Evolutionary conservation across 2,888 invertebrate species (phyloP), one percentile per base, ranked within the genome.

Genomic region (Callyntrura guangdongensis): DNA sequence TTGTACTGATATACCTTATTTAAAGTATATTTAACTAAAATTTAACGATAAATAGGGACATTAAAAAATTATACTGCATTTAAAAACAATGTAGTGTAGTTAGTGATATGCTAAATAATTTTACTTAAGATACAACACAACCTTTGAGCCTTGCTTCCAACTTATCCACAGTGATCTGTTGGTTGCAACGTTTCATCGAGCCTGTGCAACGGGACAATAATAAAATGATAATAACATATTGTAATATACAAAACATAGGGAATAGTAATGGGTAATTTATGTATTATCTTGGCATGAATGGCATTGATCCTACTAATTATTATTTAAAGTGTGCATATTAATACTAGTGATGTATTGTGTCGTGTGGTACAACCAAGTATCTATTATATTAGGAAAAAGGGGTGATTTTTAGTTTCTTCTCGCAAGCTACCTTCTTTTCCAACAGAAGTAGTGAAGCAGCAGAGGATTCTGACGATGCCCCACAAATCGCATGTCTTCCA

Each of bases 141-240:
- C n/a, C n/a, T n/a, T n/a, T n/a, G n/a, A n/a, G n/a, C n/a, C n/a
- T n/a, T n/a, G 61, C 61, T 36, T 17, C 64, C 20, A 45, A 27
- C 4, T 14, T 61, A 45, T 82, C 36, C 11, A 17, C 11, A 61
- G 64, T n/a, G 45, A 17, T 59, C 1, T 61, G n/a, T 27, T 74
- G 82, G 72, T 49, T 61, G 69, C 61, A 74, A 59, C 20, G 74
- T 56, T 6, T 89, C 89, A 85, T 56, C 74, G 53, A 90, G 91
- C 91, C 91, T 92, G 91, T 92, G 91, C 89, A 92, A 92, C 91
- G 91, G 91, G 91, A 92, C 91, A 92, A 92, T 92, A 92, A 92
- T 89, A 82, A 85, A 67, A 87, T n/a, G n/a, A 90, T 87, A 92
- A 92, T 91, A 91, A 90, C 27, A 56, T 59, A 64, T 25, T 61